These are phyloP conservation scores for Helicoverpa zea DNA, from an alignment of 1,140 invertebrate genomes.

Conservation along the genomic window DNA sequence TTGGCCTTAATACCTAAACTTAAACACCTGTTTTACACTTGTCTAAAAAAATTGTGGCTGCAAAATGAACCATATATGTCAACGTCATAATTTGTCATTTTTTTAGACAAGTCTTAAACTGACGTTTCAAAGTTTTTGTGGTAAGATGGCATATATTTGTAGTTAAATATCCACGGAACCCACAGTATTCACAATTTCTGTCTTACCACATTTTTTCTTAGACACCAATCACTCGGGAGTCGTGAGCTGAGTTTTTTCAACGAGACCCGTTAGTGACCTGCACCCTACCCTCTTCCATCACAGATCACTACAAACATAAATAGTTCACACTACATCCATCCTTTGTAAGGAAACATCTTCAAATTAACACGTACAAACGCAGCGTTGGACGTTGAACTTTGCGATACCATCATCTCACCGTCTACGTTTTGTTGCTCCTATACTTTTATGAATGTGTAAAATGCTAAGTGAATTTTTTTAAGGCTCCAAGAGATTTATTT, in stretches of 20 bases:
- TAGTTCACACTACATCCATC: constrained; percentile 58
- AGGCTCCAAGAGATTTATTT: constrained; percentile 66
- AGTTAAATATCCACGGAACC: constrained; percentile 36
- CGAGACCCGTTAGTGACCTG: constrained; percentile 67
- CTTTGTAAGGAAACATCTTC: constrained; percentile 14
- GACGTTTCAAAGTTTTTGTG: too few species aligned
- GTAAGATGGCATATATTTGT: too few species aligned
- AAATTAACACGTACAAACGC: constrained; percentile 5
- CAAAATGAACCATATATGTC: too few species aligned
- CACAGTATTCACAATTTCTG: constrained; percentile 10
- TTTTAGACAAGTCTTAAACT: too few species aligned
- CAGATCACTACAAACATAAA: constrained; percentile 44
- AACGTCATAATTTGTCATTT: too few species aligned
- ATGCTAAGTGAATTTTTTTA: constrained; percentile 71
- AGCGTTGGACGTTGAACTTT: constrained; percentile 53
- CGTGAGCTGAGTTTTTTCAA: constrained; percentile 75
- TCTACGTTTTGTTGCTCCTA: constrained; percentile 48
- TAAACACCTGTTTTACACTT: too few species aligned
- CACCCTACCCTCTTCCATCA: constrained; percentile 57
- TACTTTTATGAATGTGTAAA: constrained; percentile 66
- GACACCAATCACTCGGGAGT: constrained; percentile 69
- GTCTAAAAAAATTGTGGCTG: too few species aligned
- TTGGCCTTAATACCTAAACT: too few species aligned
- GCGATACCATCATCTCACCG: constrained; percentile 26
- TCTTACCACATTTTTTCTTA: constrained; percentile 63